Evolutionary conservation across 2,113 vertebrate species (phyloP).

Genomic region (Sarotherodon lohbergeri): DNA sequence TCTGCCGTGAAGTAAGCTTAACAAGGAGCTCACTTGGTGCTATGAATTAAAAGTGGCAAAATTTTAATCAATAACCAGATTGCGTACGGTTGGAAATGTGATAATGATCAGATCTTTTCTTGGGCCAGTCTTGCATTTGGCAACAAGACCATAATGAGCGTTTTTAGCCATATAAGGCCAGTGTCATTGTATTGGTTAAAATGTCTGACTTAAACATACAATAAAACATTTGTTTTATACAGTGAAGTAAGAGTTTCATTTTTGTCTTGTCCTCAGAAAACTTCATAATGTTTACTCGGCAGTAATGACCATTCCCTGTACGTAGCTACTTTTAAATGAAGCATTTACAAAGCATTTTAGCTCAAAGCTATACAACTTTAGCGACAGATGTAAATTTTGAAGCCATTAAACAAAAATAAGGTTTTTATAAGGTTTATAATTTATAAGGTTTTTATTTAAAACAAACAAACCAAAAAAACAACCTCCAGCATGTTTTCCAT

Average conservation of each 20-base stretch:
- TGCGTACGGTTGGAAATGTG: neutral
- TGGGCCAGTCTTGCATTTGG: neutral
- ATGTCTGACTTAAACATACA: neutral
- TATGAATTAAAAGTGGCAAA: neutral
- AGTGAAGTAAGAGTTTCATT: neutral
- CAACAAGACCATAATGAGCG: neutral
- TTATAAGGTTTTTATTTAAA: neutral
- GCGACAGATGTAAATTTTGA: neutral
- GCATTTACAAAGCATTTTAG: neutral
- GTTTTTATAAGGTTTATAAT: neutral
- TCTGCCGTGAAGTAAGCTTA: neutral
- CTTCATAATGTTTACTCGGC: neutral
- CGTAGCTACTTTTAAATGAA: neutral
- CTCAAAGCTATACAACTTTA: neutral
- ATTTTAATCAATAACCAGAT: constrained; percentile 13
- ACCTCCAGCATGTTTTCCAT: neutral
- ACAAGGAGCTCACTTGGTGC: neutral
- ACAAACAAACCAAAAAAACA: neutral
- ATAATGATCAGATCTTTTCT: neutral
- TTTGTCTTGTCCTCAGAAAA: neutral
- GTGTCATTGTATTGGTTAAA: neutral
- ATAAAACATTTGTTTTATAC: neutral
- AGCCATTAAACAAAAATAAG: neutral
- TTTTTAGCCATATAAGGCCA: neutral
- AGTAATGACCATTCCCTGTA: neutral